A percentile compares a stretch with the other conserved stretches of the same genome.
Conservation (phyloP, 2,888 invertebrate genomes). For the Philaethria dido region DNA sequence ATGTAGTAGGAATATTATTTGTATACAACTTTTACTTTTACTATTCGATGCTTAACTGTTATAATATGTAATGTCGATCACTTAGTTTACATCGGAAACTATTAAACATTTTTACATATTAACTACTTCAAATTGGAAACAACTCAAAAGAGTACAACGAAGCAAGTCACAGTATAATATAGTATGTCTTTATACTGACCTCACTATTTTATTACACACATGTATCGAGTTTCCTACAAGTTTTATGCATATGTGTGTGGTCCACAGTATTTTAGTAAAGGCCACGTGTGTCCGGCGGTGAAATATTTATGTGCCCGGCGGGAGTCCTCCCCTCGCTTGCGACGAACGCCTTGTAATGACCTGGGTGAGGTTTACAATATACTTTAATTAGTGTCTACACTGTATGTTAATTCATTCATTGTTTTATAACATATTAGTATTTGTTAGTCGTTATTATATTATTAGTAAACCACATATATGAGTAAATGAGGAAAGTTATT, state of each 20-base stretch:
- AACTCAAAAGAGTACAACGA: background rate
- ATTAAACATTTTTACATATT: slow-evolving; percentile 3
- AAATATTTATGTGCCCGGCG: slow-evolving; percentile 36
- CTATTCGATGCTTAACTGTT: background rate
- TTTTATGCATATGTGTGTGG: slow-evolving; percentile 24
- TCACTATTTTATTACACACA: slow-evolving; percentile 24
- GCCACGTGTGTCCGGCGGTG: slow-evolving; percentile 34
- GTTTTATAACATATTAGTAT: background rate
- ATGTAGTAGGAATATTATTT: too few species aligned
- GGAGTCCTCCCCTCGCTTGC: slow-evolving; percentile 31
- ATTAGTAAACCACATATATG: too few species aligned
- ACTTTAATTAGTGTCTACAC: background rate
- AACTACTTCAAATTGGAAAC: background rate
- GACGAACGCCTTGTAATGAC: slow-evolving; percentile 16
- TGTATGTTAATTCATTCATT: background rate
- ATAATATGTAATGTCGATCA: background rate
- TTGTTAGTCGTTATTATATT: too few species aligned
- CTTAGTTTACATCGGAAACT: background rate
- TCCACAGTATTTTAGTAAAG: slow-evolving; percentile 24
- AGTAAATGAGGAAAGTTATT: background rate
- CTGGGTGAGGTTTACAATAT: background rate
- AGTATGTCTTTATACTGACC: slow-evolving; percentile 3
- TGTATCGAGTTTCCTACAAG: slow-evolving; percentile 17
- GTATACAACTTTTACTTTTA: too few species aligned
- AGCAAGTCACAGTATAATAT: background rate